Evolutionary conservation across 1,140 invertebrate genomes (phyloP), one percentile per base, ranked within the genome.

Genomic region (Pararge aegeria): DNA sequence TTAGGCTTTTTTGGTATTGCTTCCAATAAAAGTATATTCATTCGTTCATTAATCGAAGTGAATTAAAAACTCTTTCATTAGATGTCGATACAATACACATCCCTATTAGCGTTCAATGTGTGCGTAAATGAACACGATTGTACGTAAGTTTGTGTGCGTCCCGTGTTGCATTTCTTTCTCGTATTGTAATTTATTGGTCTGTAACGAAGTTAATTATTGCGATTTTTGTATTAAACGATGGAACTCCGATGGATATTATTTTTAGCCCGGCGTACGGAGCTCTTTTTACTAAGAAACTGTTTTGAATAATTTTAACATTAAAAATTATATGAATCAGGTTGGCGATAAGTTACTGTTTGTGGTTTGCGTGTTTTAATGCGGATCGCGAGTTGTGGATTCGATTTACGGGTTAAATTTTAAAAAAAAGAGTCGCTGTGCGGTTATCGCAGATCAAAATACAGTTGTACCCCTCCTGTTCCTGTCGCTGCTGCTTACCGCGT

Each of bases 221-320:
- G 75, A 89, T 89, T 89, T 89, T 89, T 87, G 86, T 86, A 87
- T 89, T 87, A 89, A 89, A 89, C 83, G 86, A 78, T 87, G 81
- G 74, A 87, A 86, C 87, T 87, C 86, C 81, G 83, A 78, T 87
- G 81, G 74, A 87, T 82, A 89, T 87, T 87, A 89, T 89, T 87
- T 89, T 87, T 84, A 87, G 73, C 78, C 37, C 59, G 59, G 76
- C 75, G 80, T 72, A 75, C 64, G 55, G 44, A 57, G 53, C 69
- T 6, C 13, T 77, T 82, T 83, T 75, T 84, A 82, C 75, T 68
- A 70, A 74, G 83, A 83, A 86, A 75, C 72, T 34, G 30, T 12
- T 34, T 68, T 42, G 38, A 42, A 42, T 34, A 13, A 18, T 15
- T 42, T 42, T 42, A 5, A 42, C 38, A 42, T 42, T 38, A 15